Evolutionary conservation across 2,888 invertebrate genomes (phyloP), one percentile per base, ranked within the genome.

Genomic region (Pristionchus maxplancki): DNA sequence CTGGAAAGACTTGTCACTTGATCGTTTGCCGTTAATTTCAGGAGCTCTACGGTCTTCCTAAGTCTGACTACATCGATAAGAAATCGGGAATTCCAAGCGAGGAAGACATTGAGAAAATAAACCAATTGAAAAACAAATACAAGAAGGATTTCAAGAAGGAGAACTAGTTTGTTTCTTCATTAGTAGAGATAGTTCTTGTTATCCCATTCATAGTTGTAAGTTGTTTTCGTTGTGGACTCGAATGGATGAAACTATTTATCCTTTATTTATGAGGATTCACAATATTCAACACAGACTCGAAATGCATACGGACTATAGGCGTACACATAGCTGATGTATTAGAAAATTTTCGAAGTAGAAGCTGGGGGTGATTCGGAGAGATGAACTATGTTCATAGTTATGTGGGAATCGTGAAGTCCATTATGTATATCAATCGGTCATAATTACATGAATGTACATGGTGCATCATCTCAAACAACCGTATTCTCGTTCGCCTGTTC

Each of bases 1-100:
- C 44, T 44, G 11, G 11, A 44, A 44, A 6, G 11, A 11, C 44
- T 44, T 44, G 44, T 44, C 44, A 44, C 44, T 44, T 6, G 11
- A 11, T 20, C 20, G 13, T 34, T 58, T 58, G 4, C 24, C 9
- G 6, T 58, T 58, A 24, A n/a, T 58, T 58, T 58, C 62, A 88
- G 88, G 88, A 93, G 34, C 89, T 93, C 34, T 92, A 91, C 58
- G 91, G 91, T 20, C 89, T 93, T 3, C 92, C 91, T 17, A 92
- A 93, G 78, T 90, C 89, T 87, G 93, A 93, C 86, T 93, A 92
- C 87, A 94, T 94, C 82, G 94, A 94, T 88, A 94, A 94, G 86
- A 91, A 91, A 89, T 91, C 92, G 83, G 94, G 94, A n/a, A 88
- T 92, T 15, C 92, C 94, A 17, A 89, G 90, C 37, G 91, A 91